Percentiles rank a stretch among this genome's conserved stretches.
Conservation (phyloP, 2,888 invertebrate species). For the Salticus scenicus region DNA sequence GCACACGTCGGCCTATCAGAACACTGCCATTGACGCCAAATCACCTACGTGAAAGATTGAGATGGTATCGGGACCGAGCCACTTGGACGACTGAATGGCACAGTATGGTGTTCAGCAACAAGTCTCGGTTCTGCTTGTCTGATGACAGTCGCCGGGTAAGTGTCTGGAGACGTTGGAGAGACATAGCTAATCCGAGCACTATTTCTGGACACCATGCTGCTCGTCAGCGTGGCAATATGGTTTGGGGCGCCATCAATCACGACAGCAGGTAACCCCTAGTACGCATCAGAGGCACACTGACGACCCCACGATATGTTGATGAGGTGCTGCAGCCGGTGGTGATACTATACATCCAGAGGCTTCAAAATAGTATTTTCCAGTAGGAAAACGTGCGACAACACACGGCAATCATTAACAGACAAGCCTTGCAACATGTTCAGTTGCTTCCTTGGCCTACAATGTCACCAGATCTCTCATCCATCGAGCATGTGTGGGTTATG, state of each 20-base stretch:
- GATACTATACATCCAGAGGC: no score
- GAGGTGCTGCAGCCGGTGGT: no score
- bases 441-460: no score
- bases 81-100: slow-evolving; percentile 8
- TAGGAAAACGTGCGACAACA: no score
- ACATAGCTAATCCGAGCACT: not conserved
- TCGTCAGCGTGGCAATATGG: not conserved
- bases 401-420: no score
- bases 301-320: no score
- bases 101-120: not conserved
- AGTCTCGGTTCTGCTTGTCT: not conserved
- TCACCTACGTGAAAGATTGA: not conserved
- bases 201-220: not conserved
- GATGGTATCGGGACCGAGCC: not conserved
- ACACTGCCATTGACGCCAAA: slow-evolving; percentile 9
- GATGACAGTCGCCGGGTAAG: slow-evolving; percentile 1
- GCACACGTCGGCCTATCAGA: not conserved
- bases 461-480: no score
- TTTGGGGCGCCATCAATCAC: not conserved
- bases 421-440: no score
- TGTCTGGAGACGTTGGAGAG: not conserved
- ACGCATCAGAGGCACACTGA: no score
- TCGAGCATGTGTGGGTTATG: no score
- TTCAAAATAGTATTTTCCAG: no score
- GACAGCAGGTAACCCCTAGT: not conserved